A percentile compares a stretch with the other conserved stretches of the same genome.
Conservation (phyloP, 2,797 vertebrate genomes). For the Smutsia temminckii region DNA sequence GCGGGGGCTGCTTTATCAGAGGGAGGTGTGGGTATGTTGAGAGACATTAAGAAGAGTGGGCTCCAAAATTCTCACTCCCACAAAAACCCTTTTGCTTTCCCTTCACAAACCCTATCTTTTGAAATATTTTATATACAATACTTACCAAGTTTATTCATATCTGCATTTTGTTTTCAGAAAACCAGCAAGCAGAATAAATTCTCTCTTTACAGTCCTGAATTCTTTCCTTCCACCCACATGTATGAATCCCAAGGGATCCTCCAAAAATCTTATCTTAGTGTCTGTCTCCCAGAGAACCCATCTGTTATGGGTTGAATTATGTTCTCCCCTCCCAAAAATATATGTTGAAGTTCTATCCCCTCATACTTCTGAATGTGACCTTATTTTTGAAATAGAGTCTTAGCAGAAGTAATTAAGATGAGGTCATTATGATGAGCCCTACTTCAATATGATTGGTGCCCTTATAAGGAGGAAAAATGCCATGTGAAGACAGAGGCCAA, state of each 20-base stretch:
- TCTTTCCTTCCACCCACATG: too few relatives aligned
- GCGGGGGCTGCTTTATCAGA: neutral
- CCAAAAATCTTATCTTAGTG: neutral
- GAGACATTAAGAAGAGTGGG: fast-evolving
- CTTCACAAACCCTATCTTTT: neutral
- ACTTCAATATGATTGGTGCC: neutral
- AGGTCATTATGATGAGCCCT: neutral
- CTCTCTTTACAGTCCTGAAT: neutral
- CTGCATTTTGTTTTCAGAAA: neutral
- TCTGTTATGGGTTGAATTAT: neutral
- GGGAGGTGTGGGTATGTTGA: too few relatives aligned
- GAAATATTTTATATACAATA: neutral
- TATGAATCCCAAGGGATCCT: neutral
- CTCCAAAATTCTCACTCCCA: neutral
- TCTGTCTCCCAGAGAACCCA: neutral
- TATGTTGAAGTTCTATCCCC: neutral
- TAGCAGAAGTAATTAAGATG: neutral
- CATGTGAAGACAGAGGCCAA: neutral
- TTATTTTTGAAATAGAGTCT: neutral
- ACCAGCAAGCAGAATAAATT: neutral
- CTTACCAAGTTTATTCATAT: neutral
- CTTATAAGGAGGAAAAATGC: fast-evolving
- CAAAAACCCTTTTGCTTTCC: neutral
- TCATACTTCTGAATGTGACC: neutral
- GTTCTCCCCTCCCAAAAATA: neutral